Evolutionary conservation across 2,888 invertebrate genomes (phyloP).

Genomic region (Phorcus lineatus): DNA sequence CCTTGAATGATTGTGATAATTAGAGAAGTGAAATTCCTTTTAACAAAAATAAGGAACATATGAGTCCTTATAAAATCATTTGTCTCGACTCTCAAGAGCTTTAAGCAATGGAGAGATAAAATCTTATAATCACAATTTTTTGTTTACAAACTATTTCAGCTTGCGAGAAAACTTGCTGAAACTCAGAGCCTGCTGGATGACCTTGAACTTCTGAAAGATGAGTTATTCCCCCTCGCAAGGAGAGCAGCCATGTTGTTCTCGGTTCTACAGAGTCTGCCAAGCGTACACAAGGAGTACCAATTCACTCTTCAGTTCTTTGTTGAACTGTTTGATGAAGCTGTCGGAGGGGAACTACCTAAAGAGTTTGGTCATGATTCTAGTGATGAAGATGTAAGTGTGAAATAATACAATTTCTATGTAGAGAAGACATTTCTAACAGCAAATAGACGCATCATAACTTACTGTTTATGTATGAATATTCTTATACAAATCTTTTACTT

Average conservation of each 20-base stretch:
- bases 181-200: constrained; percentile 62
- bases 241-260: constrained; percentile 70
- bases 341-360: constrained; percentile 68
- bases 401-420: too few relatives aligned
- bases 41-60: too few relatives aligned
- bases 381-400: constrained; percentile 16
- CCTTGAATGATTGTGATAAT: too few relatives aligned
- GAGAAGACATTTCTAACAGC: too few relatives aligned
- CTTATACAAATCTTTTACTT: too few relatives aligned
- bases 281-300: constrained; percentile 70
- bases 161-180: constrained; percentile 62
- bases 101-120: too few relatives aligned
- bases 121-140: too few relatives aligned
- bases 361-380: constrained; percentile 42
- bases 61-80: too few relatives aligned
- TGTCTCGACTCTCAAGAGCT: too few relatives aligned
- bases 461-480: too few relatives aligned
- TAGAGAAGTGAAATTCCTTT: too few relatives aligned
- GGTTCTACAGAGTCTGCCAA: constrained; percentile 65
- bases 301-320: constrained; percentile 72
- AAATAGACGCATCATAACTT: too few relatives aligned
- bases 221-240: constrained; percentile 70
- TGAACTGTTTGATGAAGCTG: constrained; percentile 72
- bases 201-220: constrained; percentile 69
- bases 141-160: constrained; percentile 41